phyloP scores from a whole-genome alignment of 2,113 vertebrate species.

The Asarcornis scutulata region DNA sequence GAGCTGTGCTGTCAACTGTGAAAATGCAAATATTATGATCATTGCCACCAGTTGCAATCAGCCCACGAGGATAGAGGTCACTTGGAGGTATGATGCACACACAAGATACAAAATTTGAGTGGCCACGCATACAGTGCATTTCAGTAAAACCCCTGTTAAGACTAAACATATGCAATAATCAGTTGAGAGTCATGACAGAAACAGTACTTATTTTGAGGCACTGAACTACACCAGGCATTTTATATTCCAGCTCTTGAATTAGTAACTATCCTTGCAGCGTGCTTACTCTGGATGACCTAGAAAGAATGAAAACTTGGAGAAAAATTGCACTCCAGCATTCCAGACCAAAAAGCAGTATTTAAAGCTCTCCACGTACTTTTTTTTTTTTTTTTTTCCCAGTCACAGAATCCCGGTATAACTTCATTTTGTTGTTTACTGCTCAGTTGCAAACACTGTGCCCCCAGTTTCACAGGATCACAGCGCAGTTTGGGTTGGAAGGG shows the following conservation, averaged over 20 bases:
- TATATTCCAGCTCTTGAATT: neutral
- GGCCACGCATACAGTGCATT: slow-evolving; percentile 93
- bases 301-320: neutral
- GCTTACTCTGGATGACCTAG: neutral
- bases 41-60: slow-evolving; percentile 94
- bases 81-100: slow-evolving; percentile 93
- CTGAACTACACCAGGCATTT: neutral
- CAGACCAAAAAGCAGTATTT: neutral
- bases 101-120: slow-evolving; percentile 95
- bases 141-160: slow-evolving; percentile 88
- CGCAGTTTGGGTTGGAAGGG: no score
- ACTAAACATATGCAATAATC: slow-evolving; percentile 75
- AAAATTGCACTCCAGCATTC: neutral
- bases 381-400: neutral
- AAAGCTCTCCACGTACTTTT: neutral
- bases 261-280: neutral
- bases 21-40: slow-evolving; percentile 96
- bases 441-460: neutral
- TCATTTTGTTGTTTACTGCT: neutral
- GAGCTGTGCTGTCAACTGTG: slow-evolving; percentile 84
- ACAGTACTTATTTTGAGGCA: neutral
- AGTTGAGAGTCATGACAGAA: neutral
- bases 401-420: neutral
- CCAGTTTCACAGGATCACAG: no score
- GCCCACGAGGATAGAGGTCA: slow-evolving; percentile 89